Evolutionary conservation across 2,113 vertebrate species (phyloP).

Genomic region (Tauraco erythrolophus): DNA sequence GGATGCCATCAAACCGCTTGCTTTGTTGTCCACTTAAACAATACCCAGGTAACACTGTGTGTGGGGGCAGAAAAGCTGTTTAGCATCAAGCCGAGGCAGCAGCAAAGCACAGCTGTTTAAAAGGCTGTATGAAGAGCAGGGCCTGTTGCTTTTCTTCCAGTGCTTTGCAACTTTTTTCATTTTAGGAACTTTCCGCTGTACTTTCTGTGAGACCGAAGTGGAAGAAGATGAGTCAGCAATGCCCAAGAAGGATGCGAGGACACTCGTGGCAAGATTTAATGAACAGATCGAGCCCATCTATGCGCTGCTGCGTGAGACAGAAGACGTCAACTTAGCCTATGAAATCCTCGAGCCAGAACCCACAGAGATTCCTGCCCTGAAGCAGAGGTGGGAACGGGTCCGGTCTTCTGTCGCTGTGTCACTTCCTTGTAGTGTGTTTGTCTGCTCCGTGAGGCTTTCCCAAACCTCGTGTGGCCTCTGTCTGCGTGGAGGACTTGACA

Average conservation of each 20-base stretch:
- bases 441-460: background rate
- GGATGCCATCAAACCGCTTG: background rate
- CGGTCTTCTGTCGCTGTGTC: background rate
- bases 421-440: background rate
- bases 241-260: constrained; percentile 95
- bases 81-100: background rate
- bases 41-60: background rate
- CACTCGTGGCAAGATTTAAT: constrained; percentile 94
- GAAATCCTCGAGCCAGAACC: constrained; percentile 96
- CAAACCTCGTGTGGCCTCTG: background rate
- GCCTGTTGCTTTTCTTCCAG: background rate
- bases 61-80: background rate
- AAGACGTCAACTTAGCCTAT: constrained; percentile 93
- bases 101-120: background rate
- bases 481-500: background rate
- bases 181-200: constrained; percentile 93
- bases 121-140: background rate
- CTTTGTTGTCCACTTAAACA: constrained; percentile 9
- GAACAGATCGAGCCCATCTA: constrained; percentile 99
- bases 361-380: constrained; percentile 93
- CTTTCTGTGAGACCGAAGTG: constrained; percentile 96
- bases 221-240: constrained; percentile 95
- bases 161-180: background rate
- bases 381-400: constrained; percentile 83
- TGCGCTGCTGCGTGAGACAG: constrained; percentile 90